These are phyloP conservation scores for Yponomeuta cagnagella DNA, from an alignment of 2,888 invertebrate genomes.

Conservation along the genomic window DNA sequence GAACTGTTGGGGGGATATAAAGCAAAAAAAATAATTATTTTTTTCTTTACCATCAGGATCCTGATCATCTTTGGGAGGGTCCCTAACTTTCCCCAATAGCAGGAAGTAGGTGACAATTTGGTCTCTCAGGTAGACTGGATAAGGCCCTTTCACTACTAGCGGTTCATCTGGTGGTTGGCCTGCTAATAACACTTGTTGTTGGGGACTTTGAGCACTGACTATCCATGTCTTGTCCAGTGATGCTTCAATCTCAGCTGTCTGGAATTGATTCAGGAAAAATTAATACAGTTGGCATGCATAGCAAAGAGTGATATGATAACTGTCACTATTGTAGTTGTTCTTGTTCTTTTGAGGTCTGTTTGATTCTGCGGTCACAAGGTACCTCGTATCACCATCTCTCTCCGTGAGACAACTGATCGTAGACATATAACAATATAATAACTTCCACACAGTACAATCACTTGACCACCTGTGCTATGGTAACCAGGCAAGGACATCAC, in stretches of 20 bases:
- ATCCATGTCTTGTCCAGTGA: constrained; percentile 94
- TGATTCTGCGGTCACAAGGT: too few species aligned
- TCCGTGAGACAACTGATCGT: too few species aligned
- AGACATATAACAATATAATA: too few species aligned
- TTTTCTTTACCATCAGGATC: constrained; percentile 79
- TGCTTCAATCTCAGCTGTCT: constrained; percentile 83
- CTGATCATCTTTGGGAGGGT: constrained; percentile 53
- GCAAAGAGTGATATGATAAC: too few species aligned
- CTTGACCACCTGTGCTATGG: too few species aligned
- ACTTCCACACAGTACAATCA: too few species aligned
- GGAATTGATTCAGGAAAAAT: constrained; percentile 31
- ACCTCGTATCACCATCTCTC: too few species aligned
- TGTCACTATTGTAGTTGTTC: too few species aligned
- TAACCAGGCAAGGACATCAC: too few species aligned
- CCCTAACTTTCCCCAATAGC: constrained; percentile 79
- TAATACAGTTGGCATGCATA: too few species aligned
- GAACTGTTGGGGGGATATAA: not conserved
- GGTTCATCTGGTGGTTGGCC: constrained; percentile 76
- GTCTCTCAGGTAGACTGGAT: constrained; percentile 84
- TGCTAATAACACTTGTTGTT: constrained; percentile 81
- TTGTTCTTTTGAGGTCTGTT: too few species aligned
- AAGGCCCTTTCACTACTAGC: constrained; percentile 91
- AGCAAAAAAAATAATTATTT: not conserved
- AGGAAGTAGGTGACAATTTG: constrained; percentile 88
- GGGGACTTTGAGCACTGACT: constrained; percentile 88